Base-by-base conservation (phyloP, 1,140 invertebrate species). In the Camponotus vicinus region DNA sequence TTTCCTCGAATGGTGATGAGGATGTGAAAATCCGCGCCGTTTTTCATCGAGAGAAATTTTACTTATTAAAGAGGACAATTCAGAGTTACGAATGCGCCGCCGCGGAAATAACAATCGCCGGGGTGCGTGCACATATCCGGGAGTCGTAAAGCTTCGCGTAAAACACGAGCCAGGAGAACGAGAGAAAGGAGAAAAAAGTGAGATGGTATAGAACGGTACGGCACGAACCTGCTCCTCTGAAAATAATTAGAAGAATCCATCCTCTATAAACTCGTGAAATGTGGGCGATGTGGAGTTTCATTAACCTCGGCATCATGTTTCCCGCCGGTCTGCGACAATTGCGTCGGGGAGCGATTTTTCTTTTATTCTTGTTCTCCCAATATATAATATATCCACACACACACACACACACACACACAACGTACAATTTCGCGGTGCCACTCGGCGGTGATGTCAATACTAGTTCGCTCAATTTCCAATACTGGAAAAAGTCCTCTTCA, bases 221-320 rank as follows among this genome's bases (percentile, higher is more conserved):
- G 79, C 18, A 69, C 69, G 13, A 75, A 73, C 61, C 27, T 69
- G 40, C 55, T 40, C n/a, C 79, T 75, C 69, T 75, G 79, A 69
- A 83, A 83, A 83, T 83, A 83, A 83, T 83, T 83, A 83, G 79
- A 83, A 75, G 79, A 83, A 15, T 15, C 13, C 67, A 69, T 69
- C 79, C 52, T 75, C 79, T 83, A 82, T 82, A 83, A 83, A 83
- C 69, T 83, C 69, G 79, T 83, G 79, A 83, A 75, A 83, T 83
- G 79, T 83, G 69, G 69, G 69, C 79, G 69, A 83, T 73, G 79
- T 57, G 55, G 79, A 63, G 79, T 83, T 83, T 83, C 79, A 83
- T 83, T 83, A 83, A 83, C 69, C 79, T 32, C 69, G 70, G 69
- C 66, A 80, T 80, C 78, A 59, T 80, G 78, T 71, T 75, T 73